Evolutionary conservation across 1,140 invertebrate species (phyloP), one percentile per base, ranked within the genome.

Genomic region (Zaprionus ghesquierei): DNA sequence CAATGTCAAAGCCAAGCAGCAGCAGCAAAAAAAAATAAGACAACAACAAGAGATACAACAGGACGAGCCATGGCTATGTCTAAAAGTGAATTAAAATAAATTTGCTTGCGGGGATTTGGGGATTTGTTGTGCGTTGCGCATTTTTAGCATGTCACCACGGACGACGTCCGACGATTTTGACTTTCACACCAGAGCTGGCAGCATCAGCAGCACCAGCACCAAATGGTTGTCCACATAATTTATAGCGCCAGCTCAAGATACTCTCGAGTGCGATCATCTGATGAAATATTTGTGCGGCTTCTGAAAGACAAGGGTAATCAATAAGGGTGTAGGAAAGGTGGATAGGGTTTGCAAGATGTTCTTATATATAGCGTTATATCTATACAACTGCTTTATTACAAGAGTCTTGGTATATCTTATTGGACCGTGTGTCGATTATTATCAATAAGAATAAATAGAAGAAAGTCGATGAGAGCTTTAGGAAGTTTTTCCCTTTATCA

Each of bases 61-160:
- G 18, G n/a, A 58, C 60, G 33, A 60, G 68, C 71, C 69, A 73
- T 62, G 72, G 75, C 70, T 63, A 72, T 69, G 79, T 89, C 84
- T 80, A 87, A 87, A 87, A 89, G 84, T 87, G 84, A 89, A 89
- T 89, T 89, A 89, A 89, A 89, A 89, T 89, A 89, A 89, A 89
- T 89, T 87, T 87, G 84, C 84, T 87, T 63, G 84, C 84, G 84
- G 84, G 84, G 84, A 89, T 87, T 87, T 87, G 54, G 84, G 84
- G 84, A 87, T 87, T 87, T 87, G 84, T 89, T 89, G 84, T 79
- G n/a, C n/a, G 79, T 77, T 77, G 79, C 84, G 84, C 84, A 87
- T 89, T 89, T 87, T 87, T 80, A 84, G 84, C 77, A 89, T 75
- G 59, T 15, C 60, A 55, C 64, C 70, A 87, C 79, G 76, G 71